These are phyloP conservation scores for Cairina moschata DNA, from an alignment of 2,113 vertebrate genomes.

Conservation along the genomic window DNA sequence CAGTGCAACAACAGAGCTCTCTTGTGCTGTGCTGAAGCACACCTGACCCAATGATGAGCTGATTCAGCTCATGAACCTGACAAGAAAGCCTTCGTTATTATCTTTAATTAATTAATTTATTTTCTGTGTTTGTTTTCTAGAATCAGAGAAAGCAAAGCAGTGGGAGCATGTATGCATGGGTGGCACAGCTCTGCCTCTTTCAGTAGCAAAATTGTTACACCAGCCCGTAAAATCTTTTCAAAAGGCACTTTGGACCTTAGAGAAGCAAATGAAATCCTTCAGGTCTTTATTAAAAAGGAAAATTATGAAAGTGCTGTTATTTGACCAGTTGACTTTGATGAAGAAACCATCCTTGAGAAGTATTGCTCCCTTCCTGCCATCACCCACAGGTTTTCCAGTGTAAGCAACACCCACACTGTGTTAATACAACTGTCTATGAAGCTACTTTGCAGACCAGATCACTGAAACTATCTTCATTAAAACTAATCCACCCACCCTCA, in stretches of 20 bases:
- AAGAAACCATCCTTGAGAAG: neutral
- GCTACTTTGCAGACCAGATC: neutral
- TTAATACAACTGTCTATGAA: neutral
- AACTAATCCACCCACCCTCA: neutral
- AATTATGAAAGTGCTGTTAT: neutral
- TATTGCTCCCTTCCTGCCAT: neutral
- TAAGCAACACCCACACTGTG: neutral
- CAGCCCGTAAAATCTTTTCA: slow-evolving; percentile 22
- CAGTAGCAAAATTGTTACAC: neutral
- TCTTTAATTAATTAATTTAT: neutral
- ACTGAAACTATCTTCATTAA: neutral
- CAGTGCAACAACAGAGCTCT: neutral
- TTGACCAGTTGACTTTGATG: neutral
- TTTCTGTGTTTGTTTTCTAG: neutral
- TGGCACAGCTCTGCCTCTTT: neutral
- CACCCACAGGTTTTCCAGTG: neutral
- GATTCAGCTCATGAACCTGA: slow-evolving; percentile 26
- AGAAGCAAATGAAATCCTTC: slow-evolving; percentile 18
- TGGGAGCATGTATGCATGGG: rapidly evolving
- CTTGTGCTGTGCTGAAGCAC: neutral
- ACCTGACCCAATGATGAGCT: neutral
- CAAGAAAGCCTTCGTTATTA: neutral
- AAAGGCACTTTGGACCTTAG: neutral
- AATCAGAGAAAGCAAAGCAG: neutral
- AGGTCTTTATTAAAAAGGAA: neutral